phyloP scores from a whole-genome alignment of 2,888 invertebrate species.

The Troilus luridus region DNA sequence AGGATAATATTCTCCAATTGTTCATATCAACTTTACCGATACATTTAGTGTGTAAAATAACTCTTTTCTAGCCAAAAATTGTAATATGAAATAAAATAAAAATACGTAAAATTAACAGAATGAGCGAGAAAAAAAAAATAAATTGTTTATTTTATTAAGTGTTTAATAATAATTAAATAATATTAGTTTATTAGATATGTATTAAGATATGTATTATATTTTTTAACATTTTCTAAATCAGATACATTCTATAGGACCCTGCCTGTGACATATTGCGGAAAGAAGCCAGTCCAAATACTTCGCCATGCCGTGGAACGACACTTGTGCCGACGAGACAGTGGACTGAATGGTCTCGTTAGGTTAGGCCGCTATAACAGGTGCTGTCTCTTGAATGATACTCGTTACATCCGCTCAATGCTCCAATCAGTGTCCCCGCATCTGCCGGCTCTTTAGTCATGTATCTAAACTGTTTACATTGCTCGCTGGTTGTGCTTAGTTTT shows the following conservation, averaged over 20 bases:
- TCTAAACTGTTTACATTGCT: slow-evolving; percentile 10
- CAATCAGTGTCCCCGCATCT: slow-evolving; percentile 37
- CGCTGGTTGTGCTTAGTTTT: slow-evolving; percentile 4
- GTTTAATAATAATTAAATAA: too few species aligned
- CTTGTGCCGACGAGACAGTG: slow-evolving; percentile 6
- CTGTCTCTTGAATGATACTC: slow-evolving; percentile 20
- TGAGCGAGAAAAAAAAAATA: too few species aligned
- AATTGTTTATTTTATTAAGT: too few species aligned
- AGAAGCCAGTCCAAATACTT: neutral
- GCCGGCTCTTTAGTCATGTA: neutral
- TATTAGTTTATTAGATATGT: too few species aligned
- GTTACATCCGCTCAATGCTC: slow-evolving; percentile 36
- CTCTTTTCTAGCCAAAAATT: too few species aligned
- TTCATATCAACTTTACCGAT: too few species aligned
- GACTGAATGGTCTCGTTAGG: slow-evolving; percentile 16
- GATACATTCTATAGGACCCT: neutral
- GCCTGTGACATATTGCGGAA: neutral
- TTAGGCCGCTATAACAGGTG: slow-evolving; percentile 28
- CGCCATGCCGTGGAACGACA: neutral
- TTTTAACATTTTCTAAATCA: too few species aligned
- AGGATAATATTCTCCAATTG: too few species aligned
- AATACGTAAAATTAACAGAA: too few species aligned
- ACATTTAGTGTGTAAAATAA: too few species aligned
- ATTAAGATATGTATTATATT: too few species aligned
- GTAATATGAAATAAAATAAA: too few species aligned